These are phyloP conservation scores for Strigamia crassipes DNA, from an alignment of 2,888 invertebrate species.

Conservation along the genomic window DNA sequence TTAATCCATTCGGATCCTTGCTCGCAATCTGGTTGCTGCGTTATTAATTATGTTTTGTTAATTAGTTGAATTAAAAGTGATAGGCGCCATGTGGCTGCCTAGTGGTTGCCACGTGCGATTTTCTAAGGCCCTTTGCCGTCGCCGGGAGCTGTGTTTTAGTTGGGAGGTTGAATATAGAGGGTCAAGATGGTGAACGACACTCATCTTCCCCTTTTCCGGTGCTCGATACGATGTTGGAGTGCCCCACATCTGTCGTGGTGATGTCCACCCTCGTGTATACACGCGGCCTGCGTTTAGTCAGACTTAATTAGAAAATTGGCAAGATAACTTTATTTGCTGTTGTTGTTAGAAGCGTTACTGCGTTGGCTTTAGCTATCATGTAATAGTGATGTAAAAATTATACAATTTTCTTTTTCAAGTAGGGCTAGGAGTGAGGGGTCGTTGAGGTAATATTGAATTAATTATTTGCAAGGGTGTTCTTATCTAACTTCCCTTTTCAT, in stretches of 20 bases:
- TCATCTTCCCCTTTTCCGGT: constrained; percentile 31
- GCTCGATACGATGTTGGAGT: not conserved
- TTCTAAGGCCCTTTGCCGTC: constrained; percentile 37
- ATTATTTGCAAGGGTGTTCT: constrained; percentile 34
- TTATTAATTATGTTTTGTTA: constrained; percentile 36
- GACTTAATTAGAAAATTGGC: constrained; percentile 12
- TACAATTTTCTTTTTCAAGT: not conserved
- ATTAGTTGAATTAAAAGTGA: not conserved
- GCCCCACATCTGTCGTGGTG: constrained; percentile 22
- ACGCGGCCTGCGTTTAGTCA: not conserved
- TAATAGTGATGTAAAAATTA: not conserved
- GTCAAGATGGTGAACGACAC: constrained; percentile 40
- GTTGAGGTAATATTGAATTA: constrained; percentile 7
- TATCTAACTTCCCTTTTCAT: constrained; percentile 8
- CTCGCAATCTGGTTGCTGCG: constrained; percentile 35
- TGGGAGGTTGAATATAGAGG: constrained; percentile 14
- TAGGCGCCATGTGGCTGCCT: constrained; percentile 19
- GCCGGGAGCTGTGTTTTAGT: constrained; percentile 40
- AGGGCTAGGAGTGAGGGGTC: not conserved
- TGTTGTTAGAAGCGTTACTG: not conserved
- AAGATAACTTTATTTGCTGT: not conserved
- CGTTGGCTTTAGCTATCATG: not conserved
- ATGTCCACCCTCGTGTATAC: constrained; percentile 29
- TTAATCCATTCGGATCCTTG: constrained; percentile 20
- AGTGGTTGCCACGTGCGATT: constrained; percentile 42